phyloP scores from a whole-genome alignment of 1,140 invertebrate genomes.

The Latrodectus geometricus region DNA sequence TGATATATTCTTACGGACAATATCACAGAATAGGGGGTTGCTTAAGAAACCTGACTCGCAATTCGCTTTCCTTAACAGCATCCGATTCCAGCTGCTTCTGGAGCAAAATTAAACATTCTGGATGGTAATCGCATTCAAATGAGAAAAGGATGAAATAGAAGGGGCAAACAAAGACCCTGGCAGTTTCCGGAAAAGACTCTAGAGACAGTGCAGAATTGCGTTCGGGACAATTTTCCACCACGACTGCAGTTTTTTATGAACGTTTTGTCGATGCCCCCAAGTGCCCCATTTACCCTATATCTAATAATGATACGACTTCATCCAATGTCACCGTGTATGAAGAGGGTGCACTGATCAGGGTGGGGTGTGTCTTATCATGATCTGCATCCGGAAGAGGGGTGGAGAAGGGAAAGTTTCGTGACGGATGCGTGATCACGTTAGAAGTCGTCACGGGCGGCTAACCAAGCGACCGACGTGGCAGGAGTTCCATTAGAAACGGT shows the following conservation, averaged over 20 bases:
- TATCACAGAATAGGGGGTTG: too few relatives aligned
- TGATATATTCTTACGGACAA: too few relatives aligned
- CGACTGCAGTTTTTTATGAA: neutral
- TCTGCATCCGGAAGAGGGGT: conserved; percentile 29
- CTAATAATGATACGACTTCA: conserved; percentile 33
- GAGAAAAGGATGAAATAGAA: too few relatives aligned
- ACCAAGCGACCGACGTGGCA: conserved; percentile 22
- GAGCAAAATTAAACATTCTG: too few relatives aligned
- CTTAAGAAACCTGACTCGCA: too few relatives aligned
- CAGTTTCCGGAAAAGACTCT: neutral
- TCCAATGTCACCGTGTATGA: neutral
- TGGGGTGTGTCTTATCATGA: conserved; percentile 22
- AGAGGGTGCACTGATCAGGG: conserved; percentile 1
- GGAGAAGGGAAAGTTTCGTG: conserved; percentile 26
- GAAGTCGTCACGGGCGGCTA: conserved; percentile 36
- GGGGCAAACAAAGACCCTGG: too few relatives aligned
- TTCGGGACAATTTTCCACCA: neutral
- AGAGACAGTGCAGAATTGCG: neutral
- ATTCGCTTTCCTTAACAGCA: too few relatives aligned
- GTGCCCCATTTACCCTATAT: conserved; percentile 3
- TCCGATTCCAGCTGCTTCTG: too few relatives aligned
- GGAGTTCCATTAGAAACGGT: conserved; percentile 27
- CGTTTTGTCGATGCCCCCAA: neutral
- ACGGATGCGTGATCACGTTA: conserved; percentile 49
- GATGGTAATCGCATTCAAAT: too few relatives aligned